Conservation (phyloP, 2,113 vertebrate genomes). For the Bubo scandiacus region DNA sequence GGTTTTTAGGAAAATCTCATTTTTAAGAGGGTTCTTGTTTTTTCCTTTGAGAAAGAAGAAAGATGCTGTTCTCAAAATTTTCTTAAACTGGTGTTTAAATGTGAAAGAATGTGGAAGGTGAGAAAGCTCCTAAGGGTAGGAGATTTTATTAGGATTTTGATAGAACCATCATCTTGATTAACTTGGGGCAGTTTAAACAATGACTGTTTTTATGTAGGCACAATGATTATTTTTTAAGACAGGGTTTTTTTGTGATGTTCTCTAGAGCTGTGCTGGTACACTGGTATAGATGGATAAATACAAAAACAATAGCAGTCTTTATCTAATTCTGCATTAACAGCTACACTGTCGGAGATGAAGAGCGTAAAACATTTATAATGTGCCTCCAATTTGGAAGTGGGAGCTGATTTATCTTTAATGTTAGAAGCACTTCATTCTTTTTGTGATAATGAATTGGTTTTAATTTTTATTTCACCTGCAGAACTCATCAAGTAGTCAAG, state of each 20-base stretch:
- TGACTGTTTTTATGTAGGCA: background rate
- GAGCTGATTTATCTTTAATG: background rate
- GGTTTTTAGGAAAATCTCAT: background rate
- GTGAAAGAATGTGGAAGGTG: background rate
- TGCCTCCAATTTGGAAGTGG: background rate
- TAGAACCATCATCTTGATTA: background rate
- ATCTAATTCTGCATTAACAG: background rate
- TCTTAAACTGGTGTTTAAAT: background rate
- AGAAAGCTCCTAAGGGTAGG: background rate
- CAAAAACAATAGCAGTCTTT: background rate
- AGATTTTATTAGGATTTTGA: background rate
- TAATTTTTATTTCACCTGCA: conserved; percentile 45
- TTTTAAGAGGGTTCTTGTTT: background rate
- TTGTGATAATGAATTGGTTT: background rate
- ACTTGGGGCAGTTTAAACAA: background rate
- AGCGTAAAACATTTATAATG: background rate
- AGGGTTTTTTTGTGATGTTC: fast-evolving
- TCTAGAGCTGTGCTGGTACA: background rate
- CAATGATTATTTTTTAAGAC: background rate
- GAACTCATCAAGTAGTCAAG: conserved; percentile 93
- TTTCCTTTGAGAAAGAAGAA: background rate
- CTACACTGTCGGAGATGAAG: background rate
- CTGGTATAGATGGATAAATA: background rate
- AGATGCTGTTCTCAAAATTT: background rate
- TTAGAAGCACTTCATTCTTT: background rate